phyloP scores from a whole-genome alignment of 2,797 vertebrate genomes.

The Falco peregrinus region DNA sequence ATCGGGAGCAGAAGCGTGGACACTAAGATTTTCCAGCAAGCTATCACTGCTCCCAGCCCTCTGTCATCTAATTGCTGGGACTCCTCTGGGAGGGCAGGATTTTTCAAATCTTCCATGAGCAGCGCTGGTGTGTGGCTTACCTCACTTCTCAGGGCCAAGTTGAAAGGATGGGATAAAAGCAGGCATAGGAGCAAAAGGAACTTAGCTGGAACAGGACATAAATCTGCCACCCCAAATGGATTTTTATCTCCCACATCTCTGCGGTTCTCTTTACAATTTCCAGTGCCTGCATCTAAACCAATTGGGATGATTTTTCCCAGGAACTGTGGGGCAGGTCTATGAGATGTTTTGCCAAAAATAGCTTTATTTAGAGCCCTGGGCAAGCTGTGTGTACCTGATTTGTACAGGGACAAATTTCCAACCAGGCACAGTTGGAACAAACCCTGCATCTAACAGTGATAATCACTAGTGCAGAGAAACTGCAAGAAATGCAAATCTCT shows the following conservation, averaged over 20 bases:
- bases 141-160: neutral
- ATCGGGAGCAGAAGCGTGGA: neutral
- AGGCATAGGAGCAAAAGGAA: neutral
- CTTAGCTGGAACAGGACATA: neutral
- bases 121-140: neutral
- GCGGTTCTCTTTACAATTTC: constrained; percentile 6
- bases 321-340: neutral
- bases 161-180: neutral
- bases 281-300: neutral
- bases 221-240: neutral
- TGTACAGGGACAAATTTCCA: neutral
- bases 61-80: fast-evolving
- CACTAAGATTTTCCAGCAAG: neutral
- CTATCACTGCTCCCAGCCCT: neutral
- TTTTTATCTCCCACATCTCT: neutral
- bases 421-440: neutral
- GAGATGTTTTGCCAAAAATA: neutral
- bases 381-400: neutral
- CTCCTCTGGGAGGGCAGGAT: neutral
- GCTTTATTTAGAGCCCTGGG: neutral
- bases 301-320: neutral
- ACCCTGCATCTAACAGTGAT: neutral
- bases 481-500: neutral
- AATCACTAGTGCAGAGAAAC: neutral
- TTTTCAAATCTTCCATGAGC: neutral